Evolutionary conservation across 2,797 vertebrate genomes (phyloP), one percentile per base, ranked within the genome.

Genomic region (Knipowitschia caucasica): DNA sequence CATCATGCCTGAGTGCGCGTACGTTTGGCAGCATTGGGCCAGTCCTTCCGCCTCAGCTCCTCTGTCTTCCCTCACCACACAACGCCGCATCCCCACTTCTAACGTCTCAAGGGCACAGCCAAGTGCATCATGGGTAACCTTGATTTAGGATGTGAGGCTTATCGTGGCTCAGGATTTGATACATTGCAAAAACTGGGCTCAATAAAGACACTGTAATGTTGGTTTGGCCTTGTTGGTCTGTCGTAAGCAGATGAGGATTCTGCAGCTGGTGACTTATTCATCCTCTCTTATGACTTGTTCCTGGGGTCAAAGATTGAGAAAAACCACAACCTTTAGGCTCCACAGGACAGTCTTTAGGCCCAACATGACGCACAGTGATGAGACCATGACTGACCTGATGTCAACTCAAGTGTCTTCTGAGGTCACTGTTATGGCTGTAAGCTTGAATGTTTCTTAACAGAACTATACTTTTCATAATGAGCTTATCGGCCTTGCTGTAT

Each of bases 191-290:
- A 40, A 15, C 52, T 49, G 53, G 38, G 54, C 46, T 51, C 51
- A 47, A 17, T 39, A 9, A 30, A 20, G 17, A 62, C 33, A 33
- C 46, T 30, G 10, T 39, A 26, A 30, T 34, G 57, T 36, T 29
- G 43, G 59, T 59, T 60, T 38, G 50, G 46, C 20, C 68, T 67
- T 73, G 55, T 68, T 71, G 52, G 56, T 59, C 50, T 64, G 57
- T 57, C 44, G 56, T 53, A 49, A 75, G 59, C 58, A 59, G 58
- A 73, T 70, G 63, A 73, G 67, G 25, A 44, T 75, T 36, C 53
- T 67, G 50, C 69, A 67, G 65, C 61, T 58, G 46, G 31, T 53
- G 59, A 53, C 52, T 73, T 35, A 66, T 80, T 70, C 77, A 72
- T 76, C 58, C 71, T 21, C 53, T 54, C 43, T 14, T 49, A 12